phyloP scores from a whole-genome alignment of 2,113 vertebrate genomes.

The Epinephelus lanceolatus region DNA sequence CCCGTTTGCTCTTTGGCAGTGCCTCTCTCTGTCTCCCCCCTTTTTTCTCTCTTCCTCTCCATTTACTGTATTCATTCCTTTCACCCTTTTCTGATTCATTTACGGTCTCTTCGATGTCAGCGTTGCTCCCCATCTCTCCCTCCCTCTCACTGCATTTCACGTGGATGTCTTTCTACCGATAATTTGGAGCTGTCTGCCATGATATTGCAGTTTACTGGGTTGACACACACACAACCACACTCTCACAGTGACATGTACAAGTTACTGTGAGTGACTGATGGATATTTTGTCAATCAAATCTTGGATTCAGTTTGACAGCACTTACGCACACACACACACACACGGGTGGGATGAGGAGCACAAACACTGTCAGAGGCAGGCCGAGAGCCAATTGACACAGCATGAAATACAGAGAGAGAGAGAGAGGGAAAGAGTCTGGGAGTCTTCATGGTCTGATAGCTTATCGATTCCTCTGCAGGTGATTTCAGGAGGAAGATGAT shows the following conservation, averaged over 20 bases:
- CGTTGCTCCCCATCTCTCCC: not conserved
- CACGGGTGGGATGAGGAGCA: constrained; percentile 18
- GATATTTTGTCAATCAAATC: constrained; percentile 63
- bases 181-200: constrained; percentile 17
- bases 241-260: not conserved
- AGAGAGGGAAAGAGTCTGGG: constrained; percentile 13
- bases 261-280: constrained; percentile 33
- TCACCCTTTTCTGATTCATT: constrained; percentile 28
- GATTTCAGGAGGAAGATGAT: constrained; percentile 43
- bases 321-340: constrained; percentile 23
- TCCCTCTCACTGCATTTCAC: not conserved
- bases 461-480: constrained; percentile 72
- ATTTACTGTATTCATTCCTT: constrained; percentile 42
- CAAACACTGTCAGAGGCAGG: constrained; percentile 21
- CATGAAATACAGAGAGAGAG: constrained; percentile 24
- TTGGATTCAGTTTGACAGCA: constrained; percentile 46
- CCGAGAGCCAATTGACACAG: constrained; percentile 32
- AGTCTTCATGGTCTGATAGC: constrained; percentile 59
- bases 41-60: not conserved
- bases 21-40: not conserved
- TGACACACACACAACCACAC: constrained; percentile 28
- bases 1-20: constrained; percentile 14
- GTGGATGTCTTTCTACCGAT: not conserved
- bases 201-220: constrained; percentile 8
- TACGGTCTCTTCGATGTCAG: constrained; percentile 25